phyloP scores from a whole-genome alignment of 2,797 vertebrate species.

The Channallabes apus region DNA sequence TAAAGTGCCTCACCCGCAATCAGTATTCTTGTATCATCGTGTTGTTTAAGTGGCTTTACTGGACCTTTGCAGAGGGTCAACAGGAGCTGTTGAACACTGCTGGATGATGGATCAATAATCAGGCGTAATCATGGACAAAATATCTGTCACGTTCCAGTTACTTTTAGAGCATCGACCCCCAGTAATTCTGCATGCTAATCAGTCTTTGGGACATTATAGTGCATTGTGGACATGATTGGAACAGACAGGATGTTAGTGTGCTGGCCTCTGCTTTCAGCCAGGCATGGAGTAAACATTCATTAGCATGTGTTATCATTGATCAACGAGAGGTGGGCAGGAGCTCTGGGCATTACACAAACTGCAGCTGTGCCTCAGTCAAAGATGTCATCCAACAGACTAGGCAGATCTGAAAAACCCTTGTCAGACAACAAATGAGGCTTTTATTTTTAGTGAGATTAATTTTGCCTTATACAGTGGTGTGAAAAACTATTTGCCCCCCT shows the following conservation, averaged over 20 bases:
- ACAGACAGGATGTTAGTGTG: slow-evolving; percentile 57
- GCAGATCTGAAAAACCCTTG: slow-evolving; percentile 1
- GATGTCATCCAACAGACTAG: slow-evolving; percentile 15
- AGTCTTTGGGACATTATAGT: slow-evolving; percentile 39
- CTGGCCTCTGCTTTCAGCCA: slow-evolving; percentile 55
- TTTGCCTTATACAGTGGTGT: slow-evolving; percentile 6
- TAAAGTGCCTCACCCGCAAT: background rate
- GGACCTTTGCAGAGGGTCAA: background rate
- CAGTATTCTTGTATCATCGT: background rate
- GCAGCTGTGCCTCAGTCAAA: slow-evolving; percentile 26
- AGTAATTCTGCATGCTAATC: slow-evolving; percentile 36
- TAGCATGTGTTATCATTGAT: slow-evolving; percentile 66
- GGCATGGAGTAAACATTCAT: slow-evolving; percentile 66
- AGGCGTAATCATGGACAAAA: slow-evolving; percentile 36
- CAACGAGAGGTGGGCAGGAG: slow-evolving; percentile 42
- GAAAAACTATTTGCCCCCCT: too few relatives aligned
- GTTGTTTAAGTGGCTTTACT: background rate
- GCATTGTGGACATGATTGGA: slow-evolving; percentile 57
- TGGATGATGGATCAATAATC: slow-evolving; percentile 25
- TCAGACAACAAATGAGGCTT: slow-evolving; percentile 15
- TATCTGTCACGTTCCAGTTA: slow-evolving; percentile 3
- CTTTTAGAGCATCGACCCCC: slow-evolving; percentile 12
- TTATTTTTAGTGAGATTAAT: slow-evolving; percentile 11
- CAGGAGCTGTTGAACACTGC: background rate
- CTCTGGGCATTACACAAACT: slow-evolving; percentile 18